Percentiles rank a stretch among this genome's conserved stretches.
Conservation (phyloP, 1,140 invertebrate species). For the Microplitis demolitor region DNA sequence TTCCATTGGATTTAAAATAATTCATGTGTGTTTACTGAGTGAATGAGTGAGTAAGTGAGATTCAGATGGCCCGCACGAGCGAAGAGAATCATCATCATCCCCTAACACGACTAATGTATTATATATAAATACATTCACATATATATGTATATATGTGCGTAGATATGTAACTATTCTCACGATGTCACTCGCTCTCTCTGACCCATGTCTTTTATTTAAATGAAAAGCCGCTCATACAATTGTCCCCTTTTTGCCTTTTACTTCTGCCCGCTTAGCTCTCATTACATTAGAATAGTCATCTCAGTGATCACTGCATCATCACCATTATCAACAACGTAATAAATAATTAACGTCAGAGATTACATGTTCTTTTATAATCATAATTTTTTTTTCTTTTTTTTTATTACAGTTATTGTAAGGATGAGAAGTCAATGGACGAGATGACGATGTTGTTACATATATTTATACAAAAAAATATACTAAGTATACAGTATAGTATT, state of each 20-base stretch:
- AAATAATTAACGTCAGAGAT: background rate
- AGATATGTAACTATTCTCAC: background rate
- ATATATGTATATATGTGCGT: background rate
- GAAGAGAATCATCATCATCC: background rate
- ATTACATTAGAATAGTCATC: background rate
- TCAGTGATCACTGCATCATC: background rate
- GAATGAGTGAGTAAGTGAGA: background rate
- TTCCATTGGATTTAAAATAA: constrained; percentile 24
- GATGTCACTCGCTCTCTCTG: constrained; percentile 12
- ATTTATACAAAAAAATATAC: no score
- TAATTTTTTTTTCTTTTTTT: background rate
- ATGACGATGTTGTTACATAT: no score
- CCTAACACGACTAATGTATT: background rate
- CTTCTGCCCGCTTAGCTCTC: constrained; percentile 1
- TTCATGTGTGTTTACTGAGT: no score
- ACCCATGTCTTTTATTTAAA: constrained; percentile 12
- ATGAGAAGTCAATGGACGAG: no score
- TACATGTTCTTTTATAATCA: background rate
- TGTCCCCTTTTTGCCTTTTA: background rate
- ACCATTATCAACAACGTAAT: background rate
- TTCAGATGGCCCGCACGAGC: constrained; percentile 19
- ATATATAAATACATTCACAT: background rate
- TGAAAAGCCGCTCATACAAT: constrained; percentile 5
- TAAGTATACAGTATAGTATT: background rate
- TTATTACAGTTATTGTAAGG: background rate